Conservation (phyloP, 2,113 vertebrate genomes). For the Callionymus lyra region DNA sequence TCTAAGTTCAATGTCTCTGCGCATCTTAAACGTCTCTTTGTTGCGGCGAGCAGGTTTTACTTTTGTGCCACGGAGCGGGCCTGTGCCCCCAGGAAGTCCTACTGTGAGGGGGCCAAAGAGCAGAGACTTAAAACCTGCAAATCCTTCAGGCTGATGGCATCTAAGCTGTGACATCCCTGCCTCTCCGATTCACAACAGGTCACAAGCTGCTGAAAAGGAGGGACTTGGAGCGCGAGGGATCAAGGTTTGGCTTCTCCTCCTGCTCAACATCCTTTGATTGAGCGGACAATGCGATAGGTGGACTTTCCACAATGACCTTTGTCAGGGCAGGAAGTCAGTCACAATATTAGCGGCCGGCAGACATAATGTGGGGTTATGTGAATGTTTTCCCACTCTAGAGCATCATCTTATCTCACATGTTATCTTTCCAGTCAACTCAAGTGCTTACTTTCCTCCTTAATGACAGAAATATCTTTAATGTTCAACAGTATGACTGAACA, state of each 20-base stretch:
- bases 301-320: constrained; percentile 7
- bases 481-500: too few relatives aligned
- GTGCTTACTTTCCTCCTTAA: too few relatives aligned
- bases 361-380: too few relatives aligned
- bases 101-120: constrained; percentile 57
- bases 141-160: constrained; percentile 55
- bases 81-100: constrained; percentile 54
- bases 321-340: too few relatives aligned
- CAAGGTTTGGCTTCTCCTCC: constrained; percentile 47
- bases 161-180: constrained; percentile 52
- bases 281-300: constrained; percentile 48
- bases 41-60: constrained; percentile 48
- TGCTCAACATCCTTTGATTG: constrained; percentile 34
- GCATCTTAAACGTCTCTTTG: constrained; percentile 40
- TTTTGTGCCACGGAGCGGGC: constrained; percentile 35
- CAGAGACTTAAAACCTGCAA: constrained; percentile 58
- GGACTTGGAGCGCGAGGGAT: constrained; percentile 38
- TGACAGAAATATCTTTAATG: too few relatives aligned
- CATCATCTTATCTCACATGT: too few relatives aligned
- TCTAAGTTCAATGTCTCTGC: constrained; percentile 63
- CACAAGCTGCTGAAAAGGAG: constrained; percentile 47
- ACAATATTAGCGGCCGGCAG: too few relatives aligned
- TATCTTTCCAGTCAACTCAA: too few relatives aligned
- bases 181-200: constrained; percentile 44
- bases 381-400: too few relatives aligned